These are phyloP conservation scores for Trilocha varians DNA, from an alignment of 2,888 invertebrate species.

Conservation along the genomic window DNA sequence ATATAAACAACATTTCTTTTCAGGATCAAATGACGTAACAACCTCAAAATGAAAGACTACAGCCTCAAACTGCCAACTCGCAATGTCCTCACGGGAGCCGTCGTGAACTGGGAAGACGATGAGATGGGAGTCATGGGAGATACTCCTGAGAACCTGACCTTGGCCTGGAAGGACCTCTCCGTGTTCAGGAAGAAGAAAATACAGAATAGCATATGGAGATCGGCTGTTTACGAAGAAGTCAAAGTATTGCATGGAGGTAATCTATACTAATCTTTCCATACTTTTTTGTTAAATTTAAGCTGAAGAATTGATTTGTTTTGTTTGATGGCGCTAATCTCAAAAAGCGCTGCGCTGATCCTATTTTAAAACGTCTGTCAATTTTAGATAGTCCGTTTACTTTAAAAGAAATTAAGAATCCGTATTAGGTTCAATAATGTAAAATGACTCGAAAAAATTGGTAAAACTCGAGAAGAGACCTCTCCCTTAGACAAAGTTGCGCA, in stretches of 20 bases:
- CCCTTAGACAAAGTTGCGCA: too few species aligned
- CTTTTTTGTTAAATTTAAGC: not conserved
- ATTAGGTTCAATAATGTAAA: too few species aligned
- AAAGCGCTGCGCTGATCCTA: too few species aligned
- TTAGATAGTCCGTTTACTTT: too few species aligned
- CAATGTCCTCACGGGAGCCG: conserved; percentile 56
- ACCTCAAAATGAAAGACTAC: conserved; percentile 36
- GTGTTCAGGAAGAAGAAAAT: conserved; percentile 64
- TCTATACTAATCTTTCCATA: conserved; percentile 1
- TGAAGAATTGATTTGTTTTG: too few species aligned
- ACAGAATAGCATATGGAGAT: conserved; percentile 64
- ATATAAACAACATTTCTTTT: conserved; percentile 10
- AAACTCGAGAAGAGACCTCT: too few species aligned
- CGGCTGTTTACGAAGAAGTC: conserved; percentile 61
- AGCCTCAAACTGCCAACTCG: conserved; percentile 50
- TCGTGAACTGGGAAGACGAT: conserved; percentile 63
- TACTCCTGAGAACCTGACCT: conserved; percentile 51
- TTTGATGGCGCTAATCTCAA: too few species aligned
- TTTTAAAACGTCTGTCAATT: too few species aligned
- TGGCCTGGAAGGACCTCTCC: conserved; percentile 70
- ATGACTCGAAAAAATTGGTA: too few species aligned
- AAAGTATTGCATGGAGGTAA: conserved; percentile 72
- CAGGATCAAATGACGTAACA: conserved; percentile 47
- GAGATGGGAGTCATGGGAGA: conserved; percentile 45
- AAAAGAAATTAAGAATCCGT: too few species aligned